Evolutionary conservation across 2,797 vertebrate genomes (phyloP).

Genomic region (Phalloptychus januarius): DNA sequence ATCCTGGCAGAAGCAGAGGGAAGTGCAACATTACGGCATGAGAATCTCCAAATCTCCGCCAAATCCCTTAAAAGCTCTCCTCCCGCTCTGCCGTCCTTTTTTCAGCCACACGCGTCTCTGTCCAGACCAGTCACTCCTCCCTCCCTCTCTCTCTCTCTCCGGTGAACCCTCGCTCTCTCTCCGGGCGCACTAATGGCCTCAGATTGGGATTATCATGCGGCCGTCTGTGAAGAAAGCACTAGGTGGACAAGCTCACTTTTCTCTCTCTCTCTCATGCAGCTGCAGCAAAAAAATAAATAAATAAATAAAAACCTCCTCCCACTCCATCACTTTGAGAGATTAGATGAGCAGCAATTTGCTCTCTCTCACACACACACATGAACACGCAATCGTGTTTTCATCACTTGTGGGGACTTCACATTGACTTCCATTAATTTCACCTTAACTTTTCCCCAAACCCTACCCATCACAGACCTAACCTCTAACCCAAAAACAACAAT

Average conservation of each 20-base stretch:
- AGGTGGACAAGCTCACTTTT: conserved; percentile 62
- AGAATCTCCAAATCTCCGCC: conserved; percentile 83
- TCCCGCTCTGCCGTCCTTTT: conserved; percentile 52
- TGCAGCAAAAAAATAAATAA: conserved; percentile 46
- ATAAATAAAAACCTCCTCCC: conserved; percentile 7
- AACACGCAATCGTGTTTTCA: too few relatives aligned
- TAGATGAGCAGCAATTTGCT: conserved; percentile 74
- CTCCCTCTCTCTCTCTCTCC: conserved; percentile 42
- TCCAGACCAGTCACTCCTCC: conserved; percentile 32
- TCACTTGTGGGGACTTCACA: too few relatives aligned
- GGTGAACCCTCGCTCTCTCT: conserved; percentile 59
- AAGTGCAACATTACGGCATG: conserved; percentile 73
- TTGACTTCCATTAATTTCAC: too few relatives aligned
- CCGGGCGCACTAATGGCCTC: conserved; percentile 80
- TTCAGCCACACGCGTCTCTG: conserved; percentile 55
- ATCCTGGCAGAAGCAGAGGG: conserved; percentile 59
- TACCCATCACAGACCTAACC: too few relatives aligned
- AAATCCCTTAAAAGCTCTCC: conserved; percentile 84
- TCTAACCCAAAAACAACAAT: too few relatives aligned
- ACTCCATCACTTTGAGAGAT: conserved; percentile 75
- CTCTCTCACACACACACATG: conserved; percentile 30
- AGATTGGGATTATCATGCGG: conserved; percentile 85
- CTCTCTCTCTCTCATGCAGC: conserved; percentile 38
- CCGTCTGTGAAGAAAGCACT: conserved; percentile 79
- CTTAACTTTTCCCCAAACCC: too few relatives aligned